Base-by-base conservation (phyloP, 2,113 vertebrate species). In the Crypturellus undulatus region DNA sequence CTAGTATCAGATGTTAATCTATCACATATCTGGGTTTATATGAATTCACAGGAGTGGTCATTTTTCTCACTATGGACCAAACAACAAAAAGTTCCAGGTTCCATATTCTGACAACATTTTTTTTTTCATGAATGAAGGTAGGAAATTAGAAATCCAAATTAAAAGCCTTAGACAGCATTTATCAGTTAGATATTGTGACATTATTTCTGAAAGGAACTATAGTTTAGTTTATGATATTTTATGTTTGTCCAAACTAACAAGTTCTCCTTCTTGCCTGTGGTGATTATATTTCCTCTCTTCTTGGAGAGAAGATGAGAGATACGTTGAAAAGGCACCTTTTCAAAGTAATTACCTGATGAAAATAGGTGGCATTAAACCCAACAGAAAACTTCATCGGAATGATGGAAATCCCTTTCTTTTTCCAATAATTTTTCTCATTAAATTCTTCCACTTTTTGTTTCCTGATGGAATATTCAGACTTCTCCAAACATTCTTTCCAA, bases 361-460 rank as follows among this genome's bases (percentile, higher is more conserved):
- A 97, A 80, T 94, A 97, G 72, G 96, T 70, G 10, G 94, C 92
- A 15, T 79, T 40, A 72, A 98, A 98, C 18, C 97, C 98, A 2
- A 99, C 96, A 34, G 98, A 98, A 18, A 97, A 98, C 90, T 98
- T 98, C 62, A 99, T 98, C 79, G 99, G 98, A 38, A 99, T 69
- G 20, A 98, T 84, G 32, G 98, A 80, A 12, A 99, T 94, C 26
- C 98, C 99, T 60, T 97, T 98, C 97, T 99, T 99, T 95, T 97
- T 99, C 98, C 98, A 99, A 54, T 95, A 98, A 91, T 97, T 98
- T 90, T 98, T 94, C 92, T 93, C 94, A 87, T 99, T 99, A 60
- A 99, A 99, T 75, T 94, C 96, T n/a, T 97, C 90, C 2, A 94
- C 76, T 26, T 92, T 96, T 34, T 6, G n/a, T 60, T 96, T 97